Evolutionary conservation across 2,113 vertebrate species (phyloP).

Genomic region (Coptodon rendalli): DNA sequence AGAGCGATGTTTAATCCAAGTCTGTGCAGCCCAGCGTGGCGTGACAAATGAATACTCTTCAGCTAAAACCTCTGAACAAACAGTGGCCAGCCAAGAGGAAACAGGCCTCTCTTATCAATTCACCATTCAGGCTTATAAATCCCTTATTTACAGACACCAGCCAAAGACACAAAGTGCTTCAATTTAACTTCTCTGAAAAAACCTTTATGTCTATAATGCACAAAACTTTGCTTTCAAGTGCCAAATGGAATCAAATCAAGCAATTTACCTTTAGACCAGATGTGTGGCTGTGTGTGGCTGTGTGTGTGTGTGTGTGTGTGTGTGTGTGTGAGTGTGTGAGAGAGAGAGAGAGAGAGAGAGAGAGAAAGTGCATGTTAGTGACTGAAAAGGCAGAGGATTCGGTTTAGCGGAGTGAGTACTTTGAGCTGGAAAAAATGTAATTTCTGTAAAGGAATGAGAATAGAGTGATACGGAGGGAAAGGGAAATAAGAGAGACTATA

Average conservation of each 20-base stretch:
- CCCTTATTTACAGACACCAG: background rate
- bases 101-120: constrained; percentile 2
- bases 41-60: constrained; percentile 60
- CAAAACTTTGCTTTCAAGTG: background rate
- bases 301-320: background rate
- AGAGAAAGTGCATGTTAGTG: background rate
- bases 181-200: background rate
- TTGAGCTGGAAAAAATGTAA: constrained; percentile 4
- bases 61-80: constrained; percentile 44
- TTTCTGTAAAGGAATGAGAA: background rate
- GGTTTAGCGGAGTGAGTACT: background rate
- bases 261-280: background rate
- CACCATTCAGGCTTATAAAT: constrained; percentile 7
- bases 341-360: background rate
- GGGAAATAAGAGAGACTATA: background rate
- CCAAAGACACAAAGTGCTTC: background rate
- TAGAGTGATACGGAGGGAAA: background rate
- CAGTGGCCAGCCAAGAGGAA: constrained; percentile 29
- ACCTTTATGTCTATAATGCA: background rate
- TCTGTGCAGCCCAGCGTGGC: constrained; percentile 16
- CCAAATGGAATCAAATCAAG: constrained; percentile 5
- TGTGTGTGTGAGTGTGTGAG: background rate
- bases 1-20: constrained; percentile 40
- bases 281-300: background rate
- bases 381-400: background rate